Conservation (phyloP, 2,797 vertebrate species). For the Nothura maculosa region DNA sequence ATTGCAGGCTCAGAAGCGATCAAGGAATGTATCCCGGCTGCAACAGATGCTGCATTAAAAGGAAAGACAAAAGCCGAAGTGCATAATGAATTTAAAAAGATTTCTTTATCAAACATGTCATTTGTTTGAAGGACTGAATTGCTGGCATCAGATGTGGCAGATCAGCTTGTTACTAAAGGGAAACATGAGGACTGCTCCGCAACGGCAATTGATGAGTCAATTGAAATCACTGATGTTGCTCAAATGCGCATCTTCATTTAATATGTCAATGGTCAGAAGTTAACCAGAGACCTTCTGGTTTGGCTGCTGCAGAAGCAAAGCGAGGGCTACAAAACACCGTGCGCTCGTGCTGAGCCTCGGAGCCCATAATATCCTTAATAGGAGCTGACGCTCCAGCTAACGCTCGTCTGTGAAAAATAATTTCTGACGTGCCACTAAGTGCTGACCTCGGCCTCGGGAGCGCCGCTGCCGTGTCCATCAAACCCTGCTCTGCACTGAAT, state of each 20-base stretch:
- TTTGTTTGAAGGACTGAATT: constrained; percentile 80
- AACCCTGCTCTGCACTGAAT: constrained; percentile 15
- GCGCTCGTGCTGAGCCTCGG: constrained; percentile 26
- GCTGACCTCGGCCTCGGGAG: neutral
- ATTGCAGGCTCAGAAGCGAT: constrained; percentile 77
- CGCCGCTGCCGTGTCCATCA: constrained; percentile 59
- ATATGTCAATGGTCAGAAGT: constrained; percentile 74
- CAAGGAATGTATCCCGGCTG: constrained; percentile 73
- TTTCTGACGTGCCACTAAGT: constrained; percentile 39
- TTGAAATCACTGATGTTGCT: constrained; percentile 76
- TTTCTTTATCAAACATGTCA: constrained; percentile 82
- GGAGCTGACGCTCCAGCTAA: constrained; percentile 42
- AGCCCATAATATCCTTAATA: neutral
- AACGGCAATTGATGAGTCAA: constrained; percentile 80
- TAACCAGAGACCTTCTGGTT: constrained; percentile 68
- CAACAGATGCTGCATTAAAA: constrained; percentile 79
- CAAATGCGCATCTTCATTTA: constrained; percentile 78
- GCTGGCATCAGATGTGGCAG: constrained; percentile 79
- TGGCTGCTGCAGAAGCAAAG: constrained; percentile 19
- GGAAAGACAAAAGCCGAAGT: constrained; percentile 79
- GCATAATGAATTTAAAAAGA: constrained; percentile 80
- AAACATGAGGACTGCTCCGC: constrained; percentile 74
- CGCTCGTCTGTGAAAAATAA: constrained; percentile 44
- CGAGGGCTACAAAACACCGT: constrained; percentile 24
- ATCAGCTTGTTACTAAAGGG: constrained; percentile 81